Evolutionary conservation across 2,797 vertebrate species (phyloP), one percentile per base, ranked within the genome.

Genomic region (Rhinophrynus dorsalis): DNA sequence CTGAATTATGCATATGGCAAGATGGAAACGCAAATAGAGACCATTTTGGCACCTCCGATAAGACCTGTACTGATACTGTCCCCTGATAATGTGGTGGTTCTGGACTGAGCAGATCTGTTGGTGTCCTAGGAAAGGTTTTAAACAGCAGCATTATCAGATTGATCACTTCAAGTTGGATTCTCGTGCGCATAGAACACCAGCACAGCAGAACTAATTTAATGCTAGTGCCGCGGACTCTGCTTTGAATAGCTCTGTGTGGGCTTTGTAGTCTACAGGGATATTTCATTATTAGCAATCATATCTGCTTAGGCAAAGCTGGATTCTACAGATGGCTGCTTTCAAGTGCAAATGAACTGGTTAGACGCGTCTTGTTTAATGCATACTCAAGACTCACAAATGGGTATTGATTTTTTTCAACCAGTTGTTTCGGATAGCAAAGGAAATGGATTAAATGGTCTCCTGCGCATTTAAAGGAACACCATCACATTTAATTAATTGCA

Each of bases 201-300:
- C 80, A 82, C 88, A 88, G 91, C 89, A 90, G 90, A 91, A 92
- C 90, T 93, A 87, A 86, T 95, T 96, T 96, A 94, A 94, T 95
- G 94, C 91, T 91, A 93, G 91, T 89, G 90, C 91, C 95, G 91
- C 94, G 96, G 96, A 95, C 94, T 94, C 92, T 91, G 91, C 86
- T 87, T 88, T 97, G 95, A 97, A 96, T 95, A 90, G 92, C 88
- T 88, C 87, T 89, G 86, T 90, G 88, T 89, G 90, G 90, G 93
- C 92, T 92, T 92, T 92, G 90, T 95, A 93, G 94, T 92, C 93
- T 95, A 94, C 80, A 90, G 93, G 95, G 95, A 97, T 96, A 96
- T 98, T 94, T 94, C 95, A 97, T 98, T 99, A 98, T 99, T 99
- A 98, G 96, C 95, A 98, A 97, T 99, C 97, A 97, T 98, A 98